These are phyloP conservation scores for Phyllotreta striolata DNA, from an alignment of 2,888 invertebrate species.

Conservation along the genomic window DNA sequence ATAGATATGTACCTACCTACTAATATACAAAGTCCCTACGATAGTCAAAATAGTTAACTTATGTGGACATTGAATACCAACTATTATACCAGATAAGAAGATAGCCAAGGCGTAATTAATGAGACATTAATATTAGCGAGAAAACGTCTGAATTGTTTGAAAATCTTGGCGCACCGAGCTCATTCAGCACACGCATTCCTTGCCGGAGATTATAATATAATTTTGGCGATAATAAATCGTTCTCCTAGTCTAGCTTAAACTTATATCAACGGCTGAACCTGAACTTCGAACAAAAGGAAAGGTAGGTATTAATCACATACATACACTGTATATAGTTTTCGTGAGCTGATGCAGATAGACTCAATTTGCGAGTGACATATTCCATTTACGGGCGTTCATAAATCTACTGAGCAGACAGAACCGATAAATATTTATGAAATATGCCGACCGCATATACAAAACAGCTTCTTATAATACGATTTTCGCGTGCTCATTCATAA, in stretches of 20 bases:
- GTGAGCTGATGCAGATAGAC: conserved; percentile 49
- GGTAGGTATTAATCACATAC: conserved; percentile 49
- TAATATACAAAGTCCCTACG: too few relatives aligned
- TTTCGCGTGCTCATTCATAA: conserved; percentile 47
- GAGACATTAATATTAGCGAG: conserved; percentile 25
- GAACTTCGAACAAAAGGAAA: conserved; percentile 33
- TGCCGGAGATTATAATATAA: conserved; percentile 27
- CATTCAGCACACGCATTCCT: conserved; percentile 27
- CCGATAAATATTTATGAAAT: conserved; percentile 59
- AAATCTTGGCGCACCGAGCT: conserved; percentile 18
- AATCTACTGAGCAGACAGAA: conserved; percentile 46
- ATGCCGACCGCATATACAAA: conserved; percentile 47
- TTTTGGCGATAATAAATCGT: conserved; percentile 19
- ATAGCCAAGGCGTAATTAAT: conserved; percentile 25
- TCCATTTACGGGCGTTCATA: conserved; percentile 54
- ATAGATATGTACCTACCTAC: too few relatives aligned
- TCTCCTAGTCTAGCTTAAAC: conserved; percentile 23
- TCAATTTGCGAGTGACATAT: conserved; percentile 54
- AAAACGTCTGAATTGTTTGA: conserved; percentile 23
- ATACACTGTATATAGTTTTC: conserved; percentile 41
- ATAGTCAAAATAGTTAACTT: too few relatives aligned
- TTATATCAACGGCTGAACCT: conserved; percentile 45
- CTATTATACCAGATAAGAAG: conserved; percentile 9
- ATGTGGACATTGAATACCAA: conserved; percentile 2
- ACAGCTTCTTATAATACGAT: conserved; percentile 49